phyloP scores from a whole-genome alignment of 2,888 invertebrate species.

The Cacoxenus indagator region DNA sequence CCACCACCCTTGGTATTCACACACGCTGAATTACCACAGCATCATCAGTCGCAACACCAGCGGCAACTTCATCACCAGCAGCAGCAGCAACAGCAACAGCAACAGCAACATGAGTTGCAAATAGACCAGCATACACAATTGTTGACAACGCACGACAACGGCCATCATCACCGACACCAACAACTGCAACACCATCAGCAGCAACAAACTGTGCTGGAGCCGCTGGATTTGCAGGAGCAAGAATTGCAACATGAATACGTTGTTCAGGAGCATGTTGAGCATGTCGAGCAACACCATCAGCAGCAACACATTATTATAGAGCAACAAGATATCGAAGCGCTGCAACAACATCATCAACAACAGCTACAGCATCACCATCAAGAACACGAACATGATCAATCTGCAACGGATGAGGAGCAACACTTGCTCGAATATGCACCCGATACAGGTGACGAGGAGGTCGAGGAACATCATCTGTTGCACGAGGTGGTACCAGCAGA shows the following conservation, averaged over 20 bases:
- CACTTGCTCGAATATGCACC: constrained; percentile 56
- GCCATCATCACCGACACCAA: constrained; percentile 39
- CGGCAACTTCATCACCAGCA: constrained; percentile 39
- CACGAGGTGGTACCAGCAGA: constrained; percentile 37
- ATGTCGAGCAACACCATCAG: constrained; percentile 9
- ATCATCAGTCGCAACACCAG: constrained; percentile 44
- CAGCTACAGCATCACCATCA: constrained; percentile 42
- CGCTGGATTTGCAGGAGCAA: constrained; percentile 46
- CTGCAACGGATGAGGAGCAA: constrained; percentile 55
- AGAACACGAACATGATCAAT: constrained; percentile 46
- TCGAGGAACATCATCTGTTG: constrained; percentile 53
- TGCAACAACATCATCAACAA: constrained; percentile 6
- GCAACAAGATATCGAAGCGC: constrained; percentile 30
- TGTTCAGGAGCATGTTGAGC: constrained; percentile 48
- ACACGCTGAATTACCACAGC: constrained; percentile 27
- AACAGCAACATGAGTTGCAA: constrained; percentile 25
- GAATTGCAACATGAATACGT: constrained; percentile 40
- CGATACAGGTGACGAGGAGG: constrained; percentile 49
- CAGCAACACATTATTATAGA: constrained; percentile 46
- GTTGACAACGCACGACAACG: constrained; percentile 25
- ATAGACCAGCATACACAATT: constrained; percentile 19
- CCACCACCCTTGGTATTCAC: constrained; percentile 64
- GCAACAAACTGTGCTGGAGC: constrained; percentile 32
- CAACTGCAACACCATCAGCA: constrained; percentile 39
- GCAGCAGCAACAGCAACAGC: constrained; percentile 41